Percentiles rank a stretch among this genome's conserved stretches.
These are phyloP conservation scores for Tetrao urogallus DNA, from an alignment of 2,113 vertebrate species.

Conservation along the genomic window DNA sequence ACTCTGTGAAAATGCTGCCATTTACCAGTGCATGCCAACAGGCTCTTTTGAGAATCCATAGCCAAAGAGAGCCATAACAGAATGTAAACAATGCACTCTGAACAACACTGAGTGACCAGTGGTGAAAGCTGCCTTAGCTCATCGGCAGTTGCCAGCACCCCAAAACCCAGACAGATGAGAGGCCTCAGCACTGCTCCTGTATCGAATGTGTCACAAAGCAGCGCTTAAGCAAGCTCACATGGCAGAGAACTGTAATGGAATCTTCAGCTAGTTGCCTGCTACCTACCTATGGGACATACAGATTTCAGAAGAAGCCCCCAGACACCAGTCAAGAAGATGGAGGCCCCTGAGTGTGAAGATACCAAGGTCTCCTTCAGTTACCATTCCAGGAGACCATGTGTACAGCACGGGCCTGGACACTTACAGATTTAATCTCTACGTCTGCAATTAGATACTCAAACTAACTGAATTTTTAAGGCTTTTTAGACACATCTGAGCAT, in stretches of 20 bases:
- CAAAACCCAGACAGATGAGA: accelerated
- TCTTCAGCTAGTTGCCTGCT: background rate
- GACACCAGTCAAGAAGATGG: background rate
- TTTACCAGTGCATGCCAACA: background rate
- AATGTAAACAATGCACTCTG: background rate
- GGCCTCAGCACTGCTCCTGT: background rate
- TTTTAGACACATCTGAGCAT: background rate
- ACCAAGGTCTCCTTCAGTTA: background rate
- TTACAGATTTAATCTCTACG: background rate
- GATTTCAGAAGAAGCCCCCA: background rate
- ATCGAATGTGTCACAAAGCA: background rate
- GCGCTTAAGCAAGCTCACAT: background rate
- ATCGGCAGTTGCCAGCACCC: background rate
- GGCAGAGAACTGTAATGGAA: background rate
- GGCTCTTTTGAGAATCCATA: background rate
- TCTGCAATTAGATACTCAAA: background rate
- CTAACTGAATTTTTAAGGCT: background rate
- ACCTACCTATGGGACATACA: background rate
- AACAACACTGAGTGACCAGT: background rate
- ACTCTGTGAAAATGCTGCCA: background rate
- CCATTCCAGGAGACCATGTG: background rate
- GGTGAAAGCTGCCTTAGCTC: background rate
- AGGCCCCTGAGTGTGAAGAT: background rate
- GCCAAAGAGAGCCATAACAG: background rate
- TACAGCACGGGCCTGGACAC: background rate